Conservation (phyloP, 2,113 vertebrate species). For the Procavia capensis region DNA sequence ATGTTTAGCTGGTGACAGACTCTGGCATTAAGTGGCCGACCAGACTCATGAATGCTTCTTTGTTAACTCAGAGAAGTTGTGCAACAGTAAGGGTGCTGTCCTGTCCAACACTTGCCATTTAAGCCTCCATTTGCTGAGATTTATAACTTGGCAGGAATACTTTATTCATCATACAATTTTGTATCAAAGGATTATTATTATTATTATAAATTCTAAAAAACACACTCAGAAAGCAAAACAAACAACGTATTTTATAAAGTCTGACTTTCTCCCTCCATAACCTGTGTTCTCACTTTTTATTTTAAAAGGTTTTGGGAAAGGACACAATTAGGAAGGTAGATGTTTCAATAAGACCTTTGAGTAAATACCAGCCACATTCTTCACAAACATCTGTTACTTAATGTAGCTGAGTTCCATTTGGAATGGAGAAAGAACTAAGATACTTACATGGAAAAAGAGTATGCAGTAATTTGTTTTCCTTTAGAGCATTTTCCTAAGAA, state of each 20-base stretch:
- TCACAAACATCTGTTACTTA: background rate
- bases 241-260: background rate
- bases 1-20: slow-evolving; percentile 48
- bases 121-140: slow-evolving; percentile 74
- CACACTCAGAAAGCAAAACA: background rate
- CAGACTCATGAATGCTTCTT: slow-evolving; percentile 77
- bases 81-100: background rate
- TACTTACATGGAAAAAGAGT: slow-evolving; percentile 14
- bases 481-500: slow-evolving; percentile 31
- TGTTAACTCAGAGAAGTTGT: slow-evolving; percentile 67
- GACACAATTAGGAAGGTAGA: background rate
- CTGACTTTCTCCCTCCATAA: background rate
- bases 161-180: background rate
- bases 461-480: slow-evolving; percentile 49
- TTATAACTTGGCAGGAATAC: slow-evolving; percentile 64
- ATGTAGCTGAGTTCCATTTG: background rate
- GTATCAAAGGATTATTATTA: slow-evolving; percentile 23
- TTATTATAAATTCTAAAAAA: slow-evolving; percentile 51
- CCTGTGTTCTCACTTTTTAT: background rate
- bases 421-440: slow-evolving; percentile 11
- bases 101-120: slow-evolving; percentile 77
- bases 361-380: slow-evolving; percentile 25
- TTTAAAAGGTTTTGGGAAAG: background rate
- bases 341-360: slow-evolving; percentile 39
- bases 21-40: slow-evolving; percentile 46